These are phyloP conservation scores for Eupithecia insigniata DNA, from an alignment of 2,888 invertebrate genomes.

Conservation along the genomic window DNA sequence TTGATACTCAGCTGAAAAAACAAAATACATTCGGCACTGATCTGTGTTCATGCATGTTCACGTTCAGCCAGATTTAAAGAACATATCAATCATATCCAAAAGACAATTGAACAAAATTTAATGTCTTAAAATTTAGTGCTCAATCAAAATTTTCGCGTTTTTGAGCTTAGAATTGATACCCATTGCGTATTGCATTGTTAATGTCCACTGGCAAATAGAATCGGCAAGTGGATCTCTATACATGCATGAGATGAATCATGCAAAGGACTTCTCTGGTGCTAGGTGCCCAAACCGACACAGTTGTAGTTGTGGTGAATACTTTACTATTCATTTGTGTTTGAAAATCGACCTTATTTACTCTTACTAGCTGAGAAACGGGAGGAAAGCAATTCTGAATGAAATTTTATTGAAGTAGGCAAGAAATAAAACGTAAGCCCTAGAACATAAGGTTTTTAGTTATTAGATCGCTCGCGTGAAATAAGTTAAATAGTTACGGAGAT, in stretches of 20 bases:
- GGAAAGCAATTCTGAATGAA: background rate
- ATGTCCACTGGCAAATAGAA: background rate
- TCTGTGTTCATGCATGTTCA: background rate
- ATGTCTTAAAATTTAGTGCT: background rate
- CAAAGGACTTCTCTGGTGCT: background rate
- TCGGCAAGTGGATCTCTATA: background rate
- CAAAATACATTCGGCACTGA: background rate
- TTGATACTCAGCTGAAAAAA: too few relatives aligned
- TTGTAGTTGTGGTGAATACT: background rate
- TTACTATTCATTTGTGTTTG: background rate
- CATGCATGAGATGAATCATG: slow-evolving; percentile 9
- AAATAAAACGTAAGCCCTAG: background rate
- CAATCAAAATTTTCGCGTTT: background rate
- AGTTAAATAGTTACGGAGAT: too few relatives aligned
- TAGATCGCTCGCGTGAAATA: too few relatives aligned
- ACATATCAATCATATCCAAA: too few relatives aligned
- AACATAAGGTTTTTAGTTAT: background rate
- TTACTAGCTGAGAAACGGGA: background rate
- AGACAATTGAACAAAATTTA: background rate
- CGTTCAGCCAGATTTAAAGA: too few relatives aligned
- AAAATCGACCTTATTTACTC: background rate
- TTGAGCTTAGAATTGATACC: background rate
- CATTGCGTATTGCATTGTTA: background rate
- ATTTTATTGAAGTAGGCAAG: background rate
- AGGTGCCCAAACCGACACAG: background rate